These are phyloP conservation scores for Meleagris gallopavo DNA, from an alignment of 2,113 vertebrate genomes.

Conservation along the genomic window DNA sequence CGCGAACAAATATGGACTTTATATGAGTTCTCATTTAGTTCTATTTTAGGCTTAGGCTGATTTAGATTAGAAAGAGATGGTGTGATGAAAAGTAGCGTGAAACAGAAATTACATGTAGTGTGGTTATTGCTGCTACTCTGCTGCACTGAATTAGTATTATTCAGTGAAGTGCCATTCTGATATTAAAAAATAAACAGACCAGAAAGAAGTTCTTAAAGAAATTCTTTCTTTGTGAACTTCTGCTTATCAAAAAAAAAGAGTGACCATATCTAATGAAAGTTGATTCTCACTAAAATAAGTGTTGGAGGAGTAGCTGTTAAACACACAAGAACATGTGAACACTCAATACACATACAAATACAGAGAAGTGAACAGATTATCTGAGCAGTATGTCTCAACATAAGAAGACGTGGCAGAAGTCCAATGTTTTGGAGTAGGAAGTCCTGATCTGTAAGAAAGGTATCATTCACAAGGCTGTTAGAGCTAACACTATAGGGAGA, in stretches of 20 bases:
- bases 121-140: background rate
- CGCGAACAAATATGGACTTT: background rate
- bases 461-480: background rate
- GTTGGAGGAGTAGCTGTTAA: background rate
- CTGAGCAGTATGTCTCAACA: background rate
- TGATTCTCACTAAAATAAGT: background rate
- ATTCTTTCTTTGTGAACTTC: background rate
- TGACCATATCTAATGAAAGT: background rate
- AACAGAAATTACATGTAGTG: accelerated
- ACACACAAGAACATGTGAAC: accelerated
- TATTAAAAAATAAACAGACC: background rate
- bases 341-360: background rate
- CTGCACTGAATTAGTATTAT: background rate
- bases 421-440: background rate
- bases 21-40: background rate
- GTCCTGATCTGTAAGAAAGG: background rate
- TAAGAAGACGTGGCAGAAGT: accelerated
- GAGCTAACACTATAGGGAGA: background rate
- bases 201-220: background rate
- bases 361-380: background rate
- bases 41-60: background rate
- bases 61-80: background rate
- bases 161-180: background rate
- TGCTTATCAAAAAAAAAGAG: background rate
- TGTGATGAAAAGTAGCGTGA: background rate